Evolutionary conservation across 2,888 invertebrate species (phyloP), one percentile per base, ranked within the genome.

Genomic region (Polydrusus pterygomalis): DNA sequence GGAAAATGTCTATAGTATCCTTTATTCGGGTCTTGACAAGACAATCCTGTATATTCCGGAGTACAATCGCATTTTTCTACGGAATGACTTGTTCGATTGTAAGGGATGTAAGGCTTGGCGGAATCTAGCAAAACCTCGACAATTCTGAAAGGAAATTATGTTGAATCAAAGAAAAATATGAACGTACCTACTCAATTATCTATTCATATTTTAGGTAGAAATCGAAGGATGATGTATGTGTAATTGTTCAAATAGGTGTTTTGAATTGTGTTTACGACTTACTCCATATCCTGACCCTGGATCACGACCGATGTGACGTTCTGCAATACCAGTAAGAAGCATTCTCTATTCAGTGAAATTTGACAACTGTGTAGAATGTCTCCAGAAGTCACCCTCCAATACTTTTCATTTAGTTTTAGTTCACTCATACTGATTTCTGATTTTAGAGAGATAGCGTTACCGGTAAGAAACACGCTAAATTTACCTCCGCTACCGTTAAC

Each of bases 271-370:
- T 34, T 34, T 34, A 47, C 30, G 40, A 74, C 78, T 75, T 77
- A 83, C 82, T 83, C 77, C 71, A 78, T 82, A 60, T 80, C 78
- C 25, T 81, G 77, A 11, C 81, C 81, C 77, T 86, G 84, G 51
- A 98, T 89, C 56, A 95, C 91, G 77, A 97, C 90, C 79, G 94
- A 92, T 75, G 95, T 93, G 0, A 99, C 89, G 82, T 95, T 94
- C 84, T 97, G 96, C 76, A 99, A 89, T 0, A 96, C 95, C n/a
- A 97, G 91, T 98, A 99, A 97, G 83, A 99, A 89, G 40, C 94
- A 93, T 75, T 92, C 91, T 43, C 96, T 89, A 51, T 92, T 93
- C 0, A 97, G 93, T 63, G 88, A 87, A 75, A 88, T 86, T 77
- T 89, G 85, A 79, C 89, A 89, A 17, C 87, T 84, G 9, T 85